These are phyloP conservation scores for Tauraco hartlaubi DNA, from an alignment of 2,797 vertebrate genomes.

Conservation along the genomic window DNA sequence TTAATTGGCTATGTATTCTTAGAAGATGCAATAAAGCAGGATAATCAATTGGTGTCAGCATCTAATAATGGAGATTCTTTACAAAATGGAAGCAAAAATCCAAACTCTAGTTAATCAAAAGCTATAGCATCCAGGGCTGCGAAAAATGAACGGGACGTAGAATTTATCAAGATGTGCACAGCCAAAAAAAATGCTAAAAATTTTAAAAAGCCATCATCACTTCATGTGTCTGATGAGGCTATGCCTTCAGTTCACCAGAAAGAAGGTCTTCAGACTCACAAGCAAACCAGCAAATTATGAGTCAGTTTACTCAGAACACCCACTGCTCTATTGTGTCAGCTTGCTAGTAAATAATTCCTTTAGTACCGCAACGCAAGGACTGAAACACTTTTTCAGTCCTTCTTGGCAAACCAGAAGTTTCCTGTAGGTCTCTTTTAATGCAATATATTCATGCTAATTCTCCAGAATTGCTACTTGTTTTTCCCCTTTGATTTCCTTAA, in stretches of 20 bases:
- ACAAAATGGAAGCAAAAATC: slow-evolving; percentile 37
- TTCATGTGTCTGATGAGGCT: background rate
- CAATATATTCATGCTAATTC: background rate
- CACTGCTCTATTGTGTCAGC: background rate
- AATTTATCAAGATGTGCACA: background rate
- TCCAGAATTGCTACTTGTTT: background rate
- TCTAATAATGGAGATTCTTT: slow-evolving; percentile 32
- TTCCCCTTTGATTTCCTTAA: background rate
- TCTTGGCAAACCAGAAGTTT: background rate
- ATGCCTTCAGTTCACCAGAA: slow-evolving; percentile 12
- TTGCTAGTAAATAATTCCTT: slow-evolving; percentile 28
- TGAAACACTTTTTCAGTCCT: background rate
- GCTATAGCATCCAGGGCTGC: background rate
- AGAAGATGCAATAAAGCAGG: slow-evolving; percentile 34
- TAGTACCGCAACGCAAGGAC: background rate
- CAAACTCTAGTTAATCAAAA: slow-evolving; percentile 2
- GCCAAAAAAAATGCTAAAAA: background rate
- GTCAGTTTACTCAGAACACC: slow-evolving; percentile 52
- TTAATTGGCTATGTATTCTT: slow-evolving; percentile 71
- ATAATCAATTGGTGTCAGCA: slow-evolving; percentile 58
- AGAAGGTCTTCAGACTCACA: slow-evolving; percentile 48
- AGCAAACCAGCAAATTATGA: slow-evolving; percentile 23
- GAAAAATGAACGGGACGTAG: background rate
- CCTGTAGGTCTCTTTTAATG: background rate
- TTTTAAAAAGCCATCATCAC: background rate